A percentile compares a stretch with the other conserved stretches of the same genome.
Conservation (phyloP, 2,888 invertebrate species). For the Drosophila diplacantha region DNA sequence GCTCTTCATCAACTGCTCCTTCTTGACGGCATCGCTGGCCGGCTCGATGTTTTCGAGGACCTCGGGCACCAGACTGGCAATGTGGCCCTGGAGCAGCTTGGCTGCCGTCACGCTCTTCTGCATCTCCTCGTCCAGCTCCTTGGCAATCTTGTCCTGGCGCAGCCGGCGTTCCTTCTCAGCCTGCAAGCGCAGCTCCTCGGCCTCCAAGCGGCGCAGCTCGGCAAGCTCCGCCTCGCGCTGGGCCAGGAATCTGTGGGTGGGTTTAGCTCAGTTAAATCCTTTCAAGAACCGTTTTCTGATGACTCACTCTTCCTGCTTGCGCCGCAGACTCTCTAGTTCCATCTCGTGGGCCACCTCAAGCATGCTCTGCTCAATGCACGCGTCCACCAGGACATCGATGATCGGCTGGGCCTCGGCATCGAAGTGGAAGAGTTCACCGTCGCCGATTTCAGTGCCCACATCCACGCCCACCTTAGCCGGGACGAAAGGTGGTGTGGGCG, state of each 20-base stretch:
- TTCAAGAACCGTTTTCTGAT: constrained; percentile 48
- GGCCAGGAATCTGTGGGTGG: constrained; percentile 71
- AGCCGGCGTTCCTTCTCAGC: constrained; percentile 86
- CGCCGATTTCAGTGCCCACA: constrained; percentile 90
- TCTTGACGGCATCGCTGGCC: constrained; percentile 75
- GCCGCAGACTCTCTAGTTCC: constrained; percentile 88
- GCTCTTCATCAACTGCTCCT: constrained; percentile 84
- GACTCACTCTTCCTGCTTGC: constrained; percentile 80
- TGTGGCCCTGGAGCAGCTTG: constrained; percentile 90
- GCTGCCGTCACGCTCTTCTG: constrained; percentile 90
- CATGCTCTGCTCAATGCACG: constrained; percentile 92
- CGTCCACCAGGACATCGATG: constrained; percentile 91
- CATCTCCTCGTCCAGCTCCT: constrained; percentile 84
- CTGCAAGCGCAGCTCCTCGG: constrained; percentile 84
- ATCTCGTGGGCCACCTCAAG: constrained; percentile 95
- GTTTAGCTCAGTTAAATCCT: constrained; percentile 51
- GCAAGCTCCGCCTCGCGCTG: constrained; percentile 89
- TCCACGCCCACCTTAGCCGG: constrained; percentile 90
- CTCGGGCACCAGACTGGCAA: constrained; percentile 90
- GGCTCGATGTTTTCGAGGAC: constrained; percentile 86
- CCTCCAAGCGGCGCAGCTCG: constrained; percentile 88
- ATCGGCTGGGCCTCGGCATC: constrained; percentile 94
- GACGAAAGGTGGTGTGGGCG: constrained; percentile 87
- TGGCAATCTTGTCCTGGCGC: constrained; percentile 84
- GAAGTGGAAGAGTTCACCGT: constrained; percentile 96